Conservation (phyloP, 1,140 invertebrate genomes). For the Drosophila triauraria region DNA sequence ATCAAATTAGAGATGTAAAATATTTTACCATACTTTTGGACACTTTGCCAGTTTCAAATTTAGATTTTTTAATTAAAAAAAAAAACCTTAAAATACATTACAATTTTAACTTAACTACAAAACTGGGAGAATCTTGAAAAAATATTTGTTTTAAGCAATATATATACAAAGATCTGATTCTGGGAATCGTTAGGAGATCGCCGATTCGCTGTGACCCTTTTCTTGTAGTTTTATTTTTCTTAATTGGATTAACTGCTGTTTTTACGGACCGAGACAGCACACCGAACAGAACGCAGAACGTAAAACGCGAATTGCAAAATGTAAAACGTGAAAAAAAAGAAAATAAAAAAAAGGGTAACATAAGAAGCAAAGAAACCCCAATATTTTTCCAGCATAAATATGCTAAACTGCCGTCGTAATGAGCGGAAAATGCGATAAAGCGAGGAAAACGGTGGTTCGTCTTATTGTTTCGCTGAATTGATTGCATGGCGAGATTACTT, state of each 20-base stretch:
- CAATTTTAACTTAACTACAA: too few species aligned
- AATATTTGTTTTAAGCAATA: neutral
- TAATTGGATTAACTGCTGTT: slow-evolving; percentile 80
- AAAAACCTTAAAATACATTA: too few species aligned
- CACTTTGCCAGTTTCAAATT: too few species aligned
- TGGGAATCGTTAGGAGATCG: slow-evolving; percentile 36
- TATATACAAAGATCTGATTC: neutral
- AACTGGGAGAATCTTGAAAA: too few species aligned
- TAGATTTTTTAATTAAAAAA: too few species aligned
- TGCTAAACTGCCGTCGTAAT: slow-evolving; percentile 51
- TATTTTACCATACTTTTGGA: too few species aligned
- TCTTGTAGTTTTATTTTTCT: slow-evolving; percentile 58
- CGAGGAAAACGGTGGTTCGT: slow-evolving; percentile 18
- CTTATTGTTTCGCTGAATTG: slow-evolving; percentile 36
- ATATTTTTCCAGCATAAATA: slow-evolving; percentile 65
- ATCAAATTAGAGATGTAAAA: too few species aligned
- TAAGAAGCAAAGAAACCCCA: slow-evolving; percentile 61
- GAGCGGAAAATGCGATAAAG: slow-evolving; percentile 50
- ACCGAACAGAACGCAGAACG: slow-evolving; percentile 34
- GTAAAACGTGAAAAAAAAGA: slow-evolving; percentile 25
- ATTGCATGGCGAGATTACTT: slow-evolving; percentile 42
- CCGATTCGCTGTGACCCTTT: slow-evolving; percentile 26
- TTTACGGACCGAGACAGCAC: slow-evolving; percentile 53
- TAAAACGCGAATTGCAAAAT: slow-evolving; percentile 17
- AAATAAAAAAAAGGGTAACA: slow-evolving; percentile 40